phyloP scores from a whole-genome alignment of 1,140 invertebrate genomes.

The Argopecten irradians region DNA sequence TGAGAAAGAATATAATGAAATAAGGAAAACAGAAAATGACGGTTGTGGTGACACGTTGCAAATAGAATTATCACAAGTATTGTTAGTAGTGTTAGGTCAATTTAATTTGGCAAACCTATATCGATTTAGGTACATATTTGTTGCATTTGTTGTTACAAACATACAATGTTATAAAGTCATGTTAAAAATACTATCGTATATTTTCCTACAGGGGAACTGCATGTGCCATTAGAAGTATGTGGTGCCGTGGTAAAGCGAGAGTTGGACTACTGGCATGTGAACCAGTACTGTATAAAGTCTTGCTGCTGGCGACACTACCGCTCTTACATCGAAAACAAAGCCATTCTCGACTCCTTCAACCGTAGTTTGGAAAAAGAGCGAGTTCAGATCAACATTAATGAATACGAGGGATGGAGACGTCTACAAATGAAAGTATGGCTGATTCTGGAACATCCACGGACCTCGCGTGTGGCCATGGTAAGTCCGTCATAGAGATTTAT shows the following conservation, averaged over 20 bases:
- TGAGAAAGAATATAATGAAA: too few relatives aligned
- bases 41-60: too few relatives aligned
- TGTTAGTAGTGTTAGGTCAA: too few relatives aligned
- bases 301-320: constrained; percentile 75
- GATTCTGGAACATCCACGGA: constrained; percentile 70
- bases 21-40: too few relatives aligned
- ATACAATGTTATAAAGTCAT: too few relatives aligned
- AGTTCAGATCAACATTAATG: constrained; percentile 62
- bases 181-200: too few relatives aligned
- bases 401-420: constrained; percentile 64
- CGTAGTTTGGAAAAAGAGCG: constrained; percentile 67
- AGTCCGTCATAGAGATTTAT: constrained; percentile 33
- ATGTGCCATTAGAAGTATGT: constrained; percentile 77
- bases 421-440: constrained; percentile 71
- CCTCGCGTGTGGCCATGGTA: constrained; percentile 71
- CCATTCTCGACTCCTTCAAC: constrained; percentile 72
- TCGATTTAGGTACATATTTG: too few relatives aligned
- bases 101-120: too few relatives aligned
- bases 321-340: constrained; percentile 73
- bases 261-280: constrained; percentile 77
- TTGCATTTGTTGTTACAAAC: too few relatives aligned
- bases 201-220: constrained; percentile 76
- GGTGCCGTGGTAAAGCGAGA: constrained; percentile 77
- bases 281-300: constrained; percentile 72
- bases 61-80: too few relatives aligned